phyloP scores from a whole-genome alignment of 2,113 vertebrate genomes.

The Lophius piscatorius region DNA sequence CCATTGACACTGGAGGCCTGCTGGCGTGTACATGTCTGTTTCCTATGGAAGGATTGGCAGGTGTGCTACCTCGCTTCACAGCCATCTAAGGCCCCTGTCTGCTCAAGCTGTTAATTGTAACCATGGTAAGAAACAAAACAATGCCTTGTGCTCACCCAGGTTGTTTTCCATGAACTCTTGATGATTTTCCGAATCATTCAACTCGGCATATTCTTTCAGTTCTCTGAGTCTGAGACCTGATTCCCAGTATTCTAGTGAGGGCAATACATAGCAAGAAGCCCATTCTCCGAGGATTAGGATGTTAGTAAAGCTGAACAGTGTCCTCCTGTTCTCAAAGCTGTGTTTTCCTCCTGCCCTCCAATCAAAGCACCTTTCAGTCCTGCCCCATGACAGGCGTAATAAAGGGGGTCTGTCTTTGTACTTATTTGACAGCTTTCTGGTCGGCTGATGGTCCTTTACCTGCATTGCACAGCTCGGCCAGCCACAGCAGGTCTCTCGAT shows the following conservation, averaged over 20 bases:
- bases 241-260: neutral
- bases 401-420: slow-evolving; percentile 44
- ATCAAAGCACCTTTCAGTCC: slow-evolving; percentile 48
- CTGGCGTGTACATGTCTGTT: slow-evolving; percentile 18
- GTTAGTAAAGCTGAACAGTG: slow-evolving; percentile 58
- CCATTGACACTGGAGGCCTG: slow-evolving; percentile 9
- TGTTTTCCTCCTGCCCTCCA: slow-evolving; percentile 37
- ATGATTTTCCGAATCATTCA: neutral
- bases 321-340: slow-evolving; percentile 54
- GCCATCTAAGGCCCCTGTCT: neutral
- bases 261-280: slow-evolving; percentile 33
- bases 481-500: slow-evolving; percentile 25
- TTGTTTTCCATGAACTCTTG: slow-evolving; percentile 7
- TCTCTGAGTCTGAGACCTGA: neutral
- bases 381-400: slow-evolving; percentile 69
- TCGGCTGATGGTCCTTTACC: slow-evolving; percentile 31
- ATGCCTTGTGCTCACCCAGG: slow-evolving; percentile 2
- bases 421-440: slow-evolving; percentile 36
- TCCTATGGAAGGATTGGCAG: slow-evolving; percentile 2
- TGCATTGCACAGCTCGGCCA: slow-evolving; percentile 29
- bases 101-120: slow-evolving; percentile 21
- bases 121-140: slow-evolving; percentile 22
- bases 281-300: slow-evolving; percentile 61
- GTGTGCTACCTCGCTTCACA: slow-evolving; percentile 7
- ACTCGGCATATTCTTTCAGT: slow-evolving; percentile 9